Conservation (phyloP, 1,140 invertebrate genomes). For the Campoletis sonorensis region DNA sequence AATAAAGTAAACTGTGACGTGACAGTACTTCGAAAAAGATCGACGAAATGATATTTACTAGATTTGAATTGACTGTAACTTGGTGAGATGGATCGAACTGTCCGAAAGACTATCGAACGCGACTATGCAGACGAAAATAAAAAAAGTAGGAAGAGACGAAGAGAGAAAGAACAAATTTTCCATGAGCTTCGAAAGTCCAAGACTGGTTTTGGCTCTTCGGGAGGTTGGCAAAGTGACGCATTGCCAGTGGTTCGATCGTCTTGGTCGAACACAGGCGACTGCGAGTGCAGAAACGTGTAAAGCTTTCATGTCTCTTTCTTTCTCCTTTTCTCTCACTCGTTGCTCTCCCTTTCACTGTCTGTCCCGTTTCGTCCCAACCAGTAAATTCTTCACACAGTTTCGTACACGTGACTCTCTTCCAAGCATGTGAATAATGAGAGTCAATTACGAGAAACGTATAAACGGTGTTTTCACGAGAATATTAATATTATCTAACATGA, state of each 20-base stretch:
- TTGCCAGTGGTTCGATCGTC: slow-evolving; percentile 37
- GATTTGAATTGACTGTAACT: too few relatives aligned
- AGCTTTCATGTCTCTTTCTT: slow-evolving; percentile 31
- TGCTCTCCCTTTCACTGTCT: not conserved
- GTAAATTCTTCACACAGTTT: not conserved
- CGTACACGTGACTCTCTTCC: not conserved
- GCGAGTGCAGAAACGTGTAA: slow-evolving; percentile 63
- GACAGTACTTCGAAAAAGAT: too few relatives aligned
- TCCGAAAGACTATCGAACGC: not conserved
- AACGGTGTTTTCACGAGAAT: too few relatives aligned
- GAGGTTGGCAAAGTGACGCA: slow-evolving; percentile 46
- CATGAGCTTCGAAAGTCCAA: slow-evolving; percentile 5
- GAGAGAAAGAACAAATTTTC: not conserved
- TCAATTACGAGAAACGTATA: too few relatives aligned
- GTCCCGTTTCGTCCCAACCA: not conserved
- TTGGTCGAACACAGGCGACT: slow-evolving; percentile 42
- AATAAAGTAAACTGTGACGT: too few relatives aligned
- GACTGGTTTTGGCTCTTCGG: slow-evolving; percentile 15
- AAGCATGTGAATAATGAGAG: too few relatives aligned
- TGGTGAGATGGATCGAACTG: not conserved
- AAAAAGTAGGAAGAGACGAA: not conserved
- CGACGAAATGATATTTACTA: too few relatives aligned
- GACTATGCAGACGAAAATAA: not conserved
- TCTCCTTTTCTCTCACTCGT: not conserved
- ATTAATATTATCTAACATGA: too few relatives aligned